Conservation (phyloP, 2,888 invertebrate species). For the Pterostichus madidus region DNA sequence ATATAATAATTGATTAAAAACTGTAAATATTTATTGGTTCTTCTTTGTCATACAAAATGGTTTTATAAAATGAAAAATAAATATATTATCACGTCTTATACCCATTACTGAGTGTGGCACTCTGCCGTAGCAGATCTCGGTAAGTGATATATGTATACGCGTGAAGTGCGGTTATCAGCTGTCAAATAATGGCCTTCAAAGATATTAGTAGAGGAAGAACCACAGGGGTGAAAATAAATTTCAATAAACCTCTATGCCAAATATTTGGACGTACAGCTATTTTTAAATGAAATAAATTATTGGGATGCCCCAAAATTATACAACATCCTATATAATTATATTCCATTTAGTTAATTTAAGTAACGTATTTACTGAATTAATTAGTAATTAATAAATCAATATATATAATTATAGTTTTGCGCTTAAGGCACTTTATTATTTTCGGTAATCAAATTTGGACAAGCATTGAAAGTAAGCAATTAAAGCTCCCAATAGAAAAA, state of each 20-base stretch:
- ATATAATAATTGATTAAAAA: too few relatives aligned
- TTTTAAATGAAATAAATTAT: background rate
- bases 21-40: too few relatives aligned
- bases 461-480: constrained; percentile 25
- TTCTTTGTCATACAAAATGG: too few relatives aligned
- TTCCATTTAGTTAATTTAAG: background rate
- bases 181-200: too few relatives aligned
- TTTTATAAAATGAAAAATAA: too few relatives aligned
- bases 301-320: constrained; percentile 1
- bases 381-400: constrained; percentile 23
- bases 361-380: constrained; percentile 29
- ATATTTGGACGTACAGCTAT: background rate
- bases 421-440: constrained; percentile 35
- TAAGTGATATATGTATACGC: too few relatives aligned
- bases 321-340: constrained; percentile 13
- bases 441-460: constrained; percentile 24
- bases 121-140: too few relatives aligned
- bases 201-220: too few relatives aligned
- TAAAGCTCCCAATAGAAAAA: background rate
- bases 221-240: too few relatives aligned
- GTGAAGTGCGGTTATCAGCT: too few relatives aligned
- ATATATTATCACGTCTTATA: too few relatives aligned
- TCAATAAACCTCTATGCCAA: background rate
- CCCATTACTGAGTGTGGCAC: too few relatives aligned
- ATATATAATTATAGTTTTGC: background rate